Percentiles rank a stretch among this genome's conserved stretches.
Conservation (phyloP, 2,888 invertebrate genomes). For the Pammene fasciana region DNA sequence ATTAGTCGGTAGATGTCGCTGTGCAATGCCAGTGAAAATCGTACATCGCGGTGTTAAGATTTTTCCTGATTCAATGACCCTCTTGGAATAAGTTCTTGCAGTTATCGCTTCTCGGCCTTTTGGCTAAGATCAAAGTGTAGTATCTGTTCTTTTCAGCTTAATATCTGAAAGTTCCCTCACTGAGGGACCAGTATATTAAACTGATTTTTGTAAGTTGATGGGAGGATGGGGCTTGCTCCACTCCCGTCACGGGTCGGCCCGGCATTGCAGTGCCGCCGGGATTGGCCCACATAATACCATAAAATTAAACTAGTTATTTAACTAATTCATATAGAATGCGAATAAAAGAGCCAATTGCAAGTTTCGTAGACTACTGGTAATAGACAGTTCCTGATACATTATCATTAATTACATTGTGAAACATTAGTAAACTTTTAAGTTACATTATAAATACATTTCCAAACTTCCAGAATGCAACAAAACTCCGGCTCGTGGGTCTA, state of each 20-base stretch:
- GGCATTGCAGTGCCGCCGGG: conserved; percentile 43
- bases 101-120: conserved; percentile 42
- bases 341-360: too few species aligned
- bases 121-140: conserved; percentile 42
- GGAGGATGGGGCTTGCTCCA: conserved; percentile 43
- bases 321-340: too few species aligned
- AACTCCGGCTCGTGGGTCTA: conserved; percentile 90
- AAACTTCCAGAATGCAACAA: conserved; percentile 88
- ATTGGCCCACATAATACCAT: conserved; percentile 25
- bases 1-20: conserved; percentile 21
- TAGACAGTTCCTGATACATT: too few species aligned
- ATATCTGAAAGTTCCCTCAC: conserved; percentile 43
- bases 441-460: too few species aligned
- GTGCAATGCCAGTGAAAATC: neutral
- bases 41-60: conserved; percentile 23
- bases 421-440: too few species aligned
- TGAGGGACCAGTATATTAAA: conserved; percentile 44
- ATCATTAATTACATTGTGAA: too few species aligned
- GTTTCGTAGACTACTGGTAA: too few species aligned
- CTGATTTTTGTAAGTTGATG: conserved; percentile 40
- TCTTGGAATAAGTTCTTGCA: neutral
- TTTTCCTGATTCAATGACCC: conserved; percentile 5
- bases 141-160: conserved; percentile 44
- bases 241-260: conserved; percentile 43
- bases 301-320: neutral